Base-by-base conservation (phyloP, 2,797 vertebrate genomes). In the Brachymystax lenok region DNA sequence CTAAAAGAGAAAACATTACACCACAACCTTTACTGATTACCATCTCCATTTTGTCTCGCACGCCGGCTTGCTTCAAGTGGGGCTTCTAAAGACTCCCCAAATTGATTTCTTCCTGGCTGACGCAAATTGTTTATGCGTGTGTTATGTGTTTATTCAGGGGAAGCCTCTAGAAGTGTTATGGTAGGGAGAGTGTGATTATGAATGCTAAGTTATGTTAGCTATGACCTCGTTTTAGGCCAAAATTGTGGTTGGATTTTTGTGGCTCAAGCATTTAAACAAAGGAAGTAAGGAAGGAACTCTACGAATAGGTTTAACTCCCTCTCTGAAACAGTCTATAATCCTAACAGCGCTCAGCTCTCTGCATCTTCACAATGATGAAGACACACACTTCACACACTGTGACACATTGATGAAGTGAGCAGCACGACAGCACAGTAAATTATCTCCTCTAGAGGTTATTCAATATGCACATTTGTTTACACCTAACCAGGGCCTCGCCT, bases 41-140 rank as follows among this genome's bases (percentile, higher is more conserved):
- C 87, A 93, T 91, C 90, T 93, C 86, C 67, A 82, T 82, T 85
- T 67, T 84, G 82, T 84, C 75, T 82, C 75, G 84, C 73, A 78
- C 6, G 51, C 27, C 83, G 84, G 82, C 79, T 75, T 80, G 87
- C 88, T 91, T 92, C 87, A 92, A 94, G 91, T 92, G 91, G 92
- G 79, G 89, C 90, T 92, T 93, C 91, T 93, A 84, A 92, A 92
- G 87, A 87, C 85, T 82, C 56, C 83, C 88, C 80, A 92, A 92
- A 93, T 92, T 92, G 89, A 94, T 93, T 93, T 89, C 75, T 81
- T 72, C 71, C 52, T 77, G 40, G 71, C 56, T 50, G 67, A 30
- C 73, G 73, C 51, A 75, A 69, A 63, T 79, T 80, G 78, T 83
- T 87, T 87, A 87, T 85, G 82, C 88, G 86, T 72, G 86, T 72